phyloP scores from a whole-genome alignment of 2,888 invertebrate species.

The Stenichneumon culpator region DNA sequence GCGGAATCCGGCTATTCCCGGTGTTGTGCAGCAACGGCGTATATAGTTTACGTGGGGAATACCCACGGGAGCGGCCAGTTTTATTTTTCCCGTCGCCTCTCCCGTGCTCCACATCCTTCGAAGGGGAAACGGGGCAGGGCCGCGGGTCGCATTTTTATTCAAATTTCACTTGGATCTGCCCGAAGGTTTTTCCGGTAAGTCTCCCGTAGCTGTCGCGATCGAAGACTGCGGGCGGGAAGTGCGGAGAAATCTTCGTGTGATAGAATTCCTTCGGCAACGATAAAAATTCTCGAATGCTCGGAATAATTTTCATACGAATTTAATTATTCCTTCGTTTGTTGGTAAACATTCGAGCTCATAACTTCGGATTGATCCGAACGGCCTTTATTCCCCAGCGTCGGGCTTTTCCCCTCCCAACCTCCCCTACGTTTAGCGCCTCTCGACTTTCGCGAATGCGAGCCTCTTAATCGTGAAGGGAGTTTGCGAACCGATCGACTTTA shows the following conservation, averaged over 20 bases:
- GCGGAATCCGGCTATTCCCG: constrained; percentile 47
- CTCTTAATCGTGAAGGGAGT: background rate
- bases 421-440: too few relatives aligned
- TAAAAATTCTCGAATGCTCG: background rate
- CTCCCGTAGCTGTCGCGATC: constrained; percentile 28
- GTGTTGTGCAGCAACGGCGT: background rate
- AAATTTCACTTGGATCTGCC: constrained; percentile 52
- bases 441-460: background rate
- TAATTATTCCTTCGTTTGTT: too few relatives aligned
- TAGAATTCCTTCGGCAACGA: constrained; percentile 11
- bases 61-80: constrained; percentile 45
- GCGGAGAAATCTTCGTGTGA: background rate
- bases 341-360: too few relatives aligned
- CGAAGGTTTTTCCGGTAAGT: constrained; percentile 28
- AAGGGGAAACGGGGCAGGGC: constrained; percentile 6
- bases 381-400: too few relatives aligned
- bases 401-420: too few relatives aligned
- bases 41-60: constrained; percentile 26
- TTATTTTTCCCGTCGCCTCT: constrained; percentile 35
- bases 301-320: background rate
- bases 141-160: constrained; percentile 61
- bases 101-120: constrained; percentile 3
- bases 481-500: constrained; percentile 46
- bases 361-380: too few relatives aligned
- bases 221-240: background rate